These are phyloP conservation scores for Belonocnema kinseyi DNA, from an alignment of 1,140 invertebrate species.

Conservation along the genomic window DNA sequence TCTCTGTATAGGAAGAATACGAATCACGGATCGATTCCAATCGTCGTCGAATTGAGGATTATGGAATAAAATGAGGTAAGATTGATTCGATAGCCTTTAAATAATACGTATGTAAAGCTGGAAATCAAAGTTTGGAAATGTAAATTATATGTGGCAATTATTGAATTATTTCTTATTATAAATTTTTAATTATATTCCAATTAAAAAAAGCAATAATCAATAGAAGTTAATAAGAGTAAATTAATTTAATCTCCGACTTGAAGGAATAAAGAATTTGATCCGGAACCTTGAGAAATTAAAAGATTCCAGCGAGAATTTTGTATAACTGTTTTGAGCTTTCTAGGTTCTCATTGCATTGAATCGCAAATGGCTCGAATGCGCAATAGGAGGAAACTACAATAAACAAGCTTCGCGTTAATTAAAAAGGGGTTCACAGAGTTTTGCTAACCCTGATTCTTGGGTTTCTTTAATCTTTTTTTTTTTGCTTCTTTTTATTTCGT, in stretches of 20 bases:
- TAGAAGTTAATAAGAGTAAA: background rate
- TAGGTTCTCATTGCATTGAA: background rate
- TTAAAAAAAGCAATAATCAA: background rate
- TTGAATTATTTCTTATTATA: background rate
- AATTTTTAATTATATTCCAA: background rate
- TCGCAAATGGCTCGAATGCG: background rate
- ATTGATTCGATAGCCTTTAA: slow-evolving; percentile 15
- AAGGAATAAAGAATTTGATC: background rate
- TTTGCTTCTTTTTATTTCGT: slow-evolving; percentile 8
- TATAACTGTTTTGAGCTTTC: background rate
- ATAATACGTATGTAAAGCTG: background rate
- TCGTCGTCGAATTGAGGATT: slow-evolving; percentile 29
- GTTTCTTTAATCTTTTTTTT: background rate
- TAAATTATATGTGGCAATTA: too few relatives aligned
- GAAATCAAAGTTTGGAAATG: background rate
- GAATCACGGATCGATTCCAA: slow-evolving; percentile 9
- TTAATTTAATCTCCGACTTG: background rate
- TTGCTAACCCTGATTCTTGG: background rate
- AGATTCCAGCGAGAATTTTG: background rate
- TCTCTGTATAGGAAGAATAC: slow-evolving; percentile 42
- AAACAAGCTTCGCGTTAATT: background rate
- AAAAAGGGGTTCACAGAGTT: background rate
- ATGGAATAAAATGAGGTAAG: slow-evolving; percentile 53
- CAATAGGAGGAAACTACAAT: background rate
- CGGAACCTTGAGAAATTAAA: background rate